Evolutionary conservation across 2,888 invertebrate genomes (phyloP).

Genomic region (Sarcophaga carnaria): DNA sequence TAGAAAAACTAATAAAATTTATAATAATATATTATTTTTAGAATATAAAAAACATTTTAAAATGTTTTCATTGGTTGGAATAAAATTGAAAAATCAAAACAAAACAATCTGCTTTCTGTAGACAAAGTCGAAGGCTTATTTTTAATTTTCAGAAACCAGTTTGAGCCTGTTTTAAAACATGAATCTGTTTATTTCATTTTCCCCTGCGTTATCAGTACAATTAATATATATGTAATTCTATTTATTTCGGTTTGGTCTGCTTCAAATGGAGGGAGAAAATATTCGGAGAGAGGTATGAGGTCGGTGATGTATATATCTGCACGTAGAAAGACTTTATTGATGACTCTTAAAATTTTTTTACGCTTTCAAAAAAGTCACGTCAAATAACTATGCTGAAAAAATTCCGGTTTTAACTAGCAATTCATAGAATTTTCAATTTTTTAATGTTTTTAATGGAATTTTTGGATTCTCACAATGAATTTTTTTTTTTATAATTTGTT

Average conservation of each 20-base stretch:
- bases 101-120: constrained; percentile 41
- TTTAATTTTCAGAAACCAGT: constrained; percentile 71
- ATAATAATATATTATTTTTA: constrained; percentile 16
- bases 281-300: too few relatives aligned
- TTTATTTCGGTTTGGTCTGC: constrained; percentile 46
- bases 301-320: too few relatives aligned
- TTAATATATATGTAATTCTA: constrained; percentile 53
- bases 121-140: constrained; percentile 70
- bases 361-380: not conserved
- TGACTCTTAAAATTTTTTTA: not conserved
- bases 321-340: not conserved
- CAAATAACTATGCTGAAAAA: not conserved
- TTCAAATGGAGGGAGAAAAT: constrained; percentile 12
- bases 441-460: not conserved
- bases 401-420: not conserved
- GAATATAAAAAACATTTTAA: constrained; percentile 12
- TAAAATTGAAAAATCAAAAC: constrained; percentile 14
- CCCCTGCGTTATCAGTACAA: constrained; percentile 58
- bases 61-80: constrained; percentile 31
- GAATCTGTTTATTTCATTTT: constrained; percentile 41
- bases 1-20: constrained; percentile 20
- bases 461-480: not conserved
- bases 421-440: not conserved
- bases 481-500: not conserved
- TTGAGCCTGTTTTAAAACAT: constrained; percentile 73